phyloP scores from a whole-genome alignment of 2,797 vertebrate species.

The Phaenicophaeus curvirostris region DNA sequence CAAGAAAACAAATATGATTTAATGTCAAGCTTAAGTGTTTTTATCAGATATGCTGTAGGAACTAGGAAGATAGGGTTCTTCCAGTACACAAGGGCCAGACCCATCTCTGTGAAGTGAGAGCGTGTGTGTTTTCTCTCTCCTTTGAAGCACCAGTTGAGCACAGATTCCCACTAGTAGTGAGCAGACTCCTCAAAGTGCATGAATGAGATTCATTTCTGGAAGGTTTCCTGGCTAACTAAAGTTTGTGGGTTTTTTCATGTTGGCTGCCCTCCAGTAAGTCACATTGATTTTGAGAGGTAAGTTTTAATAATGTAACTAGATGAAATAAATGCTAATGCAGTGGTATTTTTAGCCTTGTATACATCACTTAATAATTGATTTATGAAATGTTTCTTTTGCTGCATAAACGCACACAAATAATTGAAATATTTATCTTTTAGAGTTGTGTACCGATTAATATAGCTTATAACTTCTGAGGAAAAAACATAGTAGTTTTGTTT shows the following conservation, averaged over 20 bases:
- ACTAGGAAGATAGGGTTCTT: background rate
- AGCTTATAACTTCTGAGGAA: background rate
- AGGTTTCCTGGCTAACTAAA: background rate
- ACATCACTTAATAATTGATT: background rate
- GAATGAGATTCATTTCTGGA: background rate
- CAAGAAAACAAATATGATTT: background rate
- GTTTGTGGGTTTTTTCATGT: background rate
- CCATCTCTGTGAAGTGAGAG: background rate
- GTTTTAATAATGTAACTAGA: background rate
- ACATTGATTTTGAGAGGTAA: constrained; percentile 25
- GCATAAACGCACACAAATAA: background rate
- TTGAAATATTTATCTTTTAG: background rate
- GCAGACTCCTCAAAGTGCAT: background rate
- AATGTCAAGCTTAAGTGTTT: background rate
- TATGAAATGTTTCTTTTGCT: background rate
- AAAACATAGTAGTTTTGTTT: background rate
- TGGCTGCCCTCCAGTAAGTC: constrained; percentile 24
- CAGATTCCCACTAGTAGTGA: background rate
- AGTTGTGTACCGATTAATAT: background rate
- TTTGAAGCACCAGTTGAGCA: background rate
- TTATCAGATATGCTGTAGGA: background rate
- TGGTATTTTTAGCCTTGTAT: background rate
- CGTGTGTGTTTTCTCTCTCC: background rate
- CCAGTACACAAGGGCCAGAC: background rate
- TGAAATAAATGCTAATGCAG: background rate